Evolutionary conservation across 1,140 invertebrate species (phyloP).

Genomic region (Coptotermes formosanus): DNA sequence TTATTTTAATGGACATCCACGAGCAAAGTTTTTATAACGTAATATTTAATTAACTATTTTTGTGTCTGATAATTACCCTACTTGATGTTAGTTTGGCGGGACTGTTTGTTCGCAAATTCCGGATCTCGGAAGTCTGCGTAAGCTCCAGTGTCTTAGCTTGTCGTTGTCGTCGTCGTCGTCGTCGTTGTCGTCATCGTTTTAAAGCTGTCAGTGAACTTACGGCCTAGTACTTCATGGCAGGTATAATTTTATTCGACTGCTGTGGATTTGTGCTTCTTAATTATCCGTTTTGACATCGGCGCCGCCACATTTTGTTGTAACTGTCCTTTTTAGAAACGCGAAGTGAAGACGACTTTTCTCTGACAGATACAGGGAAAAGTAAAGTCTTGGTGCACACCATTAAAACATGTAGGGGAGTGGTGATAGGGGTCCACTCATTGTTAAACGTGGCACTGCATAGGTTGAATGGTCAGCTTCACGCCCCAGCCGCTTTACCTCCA

Average conservation of each 20-base stretch:
- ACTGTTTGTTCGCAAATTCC: neutral
- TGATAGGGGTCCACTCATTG: too few relatives aligned
- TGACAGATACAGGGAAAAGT: too few relatives aligned
- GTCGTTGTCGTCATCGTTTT: neutral
- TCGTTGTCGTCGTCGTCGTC: neutral
- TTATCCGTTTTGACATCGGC: neutral
- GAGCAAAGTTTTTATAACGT: too few relatives aligned
- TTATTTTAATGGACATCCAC: too few relatives aligned
- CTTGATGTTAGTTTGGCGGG: too few relatives aligned
- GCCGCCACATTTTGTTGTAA: neutral
- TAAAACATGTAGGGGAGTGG: too few relatives aligned
- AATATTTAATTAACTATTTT: too few relatives aligned
- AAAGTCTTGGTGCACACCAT: too few relatives aligned
- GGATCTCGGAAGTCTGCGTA: neutral
- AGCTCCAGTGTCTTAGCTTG: neutral
- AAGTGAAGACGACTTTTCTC: neutral
- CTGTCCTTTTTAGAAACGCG: neutral
- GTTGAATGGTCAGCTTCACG: too few relatives aligned
- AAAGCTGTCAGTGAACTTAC: neutral
- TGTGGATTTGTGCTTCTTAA: constrained; percentile 9
- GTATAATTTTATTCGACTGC: neutral
- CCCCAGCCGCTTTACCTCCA: too few relatives aligned
- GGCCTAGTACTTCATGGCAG: neutral
- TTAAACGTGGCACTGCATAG: too few relatives aligned
- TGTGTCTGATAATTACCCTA: too few relatives aligned